Conservation (phyloP, 2,888 invertebrate genomes). For the Drosophila recens region DNA sequence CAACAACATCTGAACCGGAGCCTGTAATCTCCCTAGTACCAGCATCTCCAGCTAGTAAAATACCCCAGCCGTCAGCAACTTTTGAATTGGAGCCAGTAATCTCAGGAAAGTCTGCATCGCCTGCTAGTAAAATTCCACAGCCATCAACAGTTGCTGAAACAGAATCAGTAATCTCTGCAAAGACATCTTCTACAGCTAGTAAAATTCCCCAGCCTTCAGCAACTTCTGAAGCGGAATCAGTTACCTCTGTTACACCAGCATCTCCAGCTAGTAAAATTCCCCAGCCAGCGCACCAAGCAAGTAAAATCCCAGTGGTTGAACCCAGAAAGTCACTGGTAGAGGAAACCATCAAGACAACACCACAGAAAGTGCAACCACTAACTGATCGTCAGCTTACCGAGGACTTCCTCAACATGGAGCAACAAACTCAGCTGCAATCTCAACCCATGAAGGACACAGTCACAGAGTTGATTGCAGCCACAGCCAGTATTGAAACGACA, state of each 20-base stretch:
- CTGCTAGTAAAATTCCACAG: conserved; percentile 54
- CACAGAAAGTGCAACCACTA: conserved; percentile 35
- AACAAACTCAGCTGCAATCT: conserved; percentile 59
- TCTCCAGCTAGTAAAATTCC: conserved; percentile 58
- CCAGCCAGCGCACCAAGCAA: conserved; percentile 3
- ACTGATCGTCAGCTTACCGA: conserved; percentile 64
- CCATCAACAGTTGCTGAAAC: conserved; percentile 9
- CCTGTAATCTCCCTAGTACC: conserved; percentile 55
- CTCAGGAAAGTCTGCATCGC: conserved; percentile 43
- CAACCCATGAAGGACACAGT: conserved; percentile 39
- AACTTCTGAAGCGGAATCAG: background rate
- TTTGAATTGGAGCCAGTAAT: conserved; percentile 15
- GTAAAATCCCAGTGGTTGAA: conserved; percentile 58
- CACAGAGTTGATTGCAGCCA: conserved; percentile 39
- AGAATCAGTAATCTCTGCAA: conserved; percentile 37
- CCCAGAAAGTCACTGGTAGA: conserved; percentile 50
- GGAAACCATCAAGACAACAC: conserved; percentile 33
- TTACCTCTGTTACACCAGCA: conserved; percentile 40
- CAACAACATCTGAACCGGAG: conserved; percentile 62
- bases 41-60: conserved; percentile 51
- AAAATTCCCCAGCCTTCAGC: conserved; percentile 40
- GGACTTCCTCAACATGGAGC: conserved; percentile 73
- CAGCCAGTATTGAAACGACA: conserved; percentile 40
- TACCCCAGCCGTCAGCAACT: conserved; percentile 32
- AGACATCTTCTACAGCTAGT: conserved; percentile 47